Evolutionary conservation across 2,797 vertebrate genomes (phyloP), one percentile per base, ranked within the genome.

Genomic region (Mormyrops attenuatus): DNA sequence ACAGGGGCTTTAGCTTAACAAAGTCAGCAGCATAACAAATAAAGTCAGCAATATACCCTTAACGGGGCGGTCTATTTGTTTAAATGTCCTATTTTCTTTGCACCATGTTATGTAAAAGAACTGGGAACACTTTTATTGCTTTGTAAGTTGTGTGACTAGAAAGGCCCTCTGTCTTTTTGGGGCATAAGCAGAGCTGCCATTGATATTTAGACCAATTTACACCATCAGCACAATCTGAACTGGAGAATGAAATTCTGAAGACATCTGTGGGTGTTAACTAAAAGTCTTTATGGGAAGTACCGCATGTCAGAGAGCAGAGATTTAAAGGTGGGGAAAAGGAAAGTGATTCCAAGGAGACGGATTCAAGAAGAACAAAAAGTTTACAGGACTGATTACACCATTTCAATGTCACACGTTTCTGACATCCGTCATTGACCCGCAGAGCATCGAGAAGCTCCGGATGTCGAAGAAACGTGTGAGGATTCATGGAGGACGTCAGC

Each of bases 1-100:
- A 80, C 73, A 44, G 41, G 73, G 69, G 38, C 2, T 44, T 8
- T 34, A 73, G 30, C 30, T 38, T 38, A 73, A 69, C 22, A 69
- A 38, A 38, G 30, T 38, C 30, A 38, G 26, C 66, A 73, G 22
- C 0, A 0, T 73, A 38, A 34, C 26, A 73, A 73, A 34, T 22
- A 73, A 41, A 77, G 15, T 41, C 95, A 92, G 95, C 93, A 95
- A 95, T 94, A 96, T 96, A 96, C 95, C 95, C 95, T 96, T 96
- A 95, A 94, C 94, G 94, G 89, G 91, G 92, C 89, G 93, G 92
- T 92, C 77, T 89, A 86, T 50, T 85, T 85, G 82, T 22, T n/a
- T 26, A 17, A 84, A 22, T 84, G 80, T 77, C 69, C 69, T 77
- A 7, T 3, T 77, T 38, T 41, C 69, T 77, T 41, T 13, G 26